Evolutionary conservation across 2,797 vertebrate genomes (phyloP).

Genomic region (Falco columbarius): DNA sequence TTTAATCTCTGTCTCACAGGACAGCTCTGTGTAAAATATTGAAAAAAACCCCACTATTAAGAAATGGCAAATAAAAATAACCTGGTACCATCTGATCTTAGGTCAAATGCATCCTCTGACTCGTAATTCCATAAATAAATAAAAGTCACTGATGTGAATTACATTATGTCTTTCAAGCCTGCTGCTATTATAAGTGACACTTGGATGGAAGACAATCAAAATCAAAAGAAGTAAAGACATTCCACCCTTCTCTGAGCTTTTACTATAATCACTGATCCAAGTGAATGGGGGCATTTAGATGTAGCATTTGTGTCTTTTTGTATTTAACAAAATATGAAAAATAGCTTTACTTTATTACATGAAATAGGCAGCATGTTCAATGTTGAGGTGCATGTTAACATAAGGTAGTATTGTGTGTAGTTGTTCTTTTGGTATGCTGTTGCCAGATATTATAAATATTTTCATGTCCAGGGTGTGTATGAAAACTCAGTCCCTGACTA

Average conservation of each 20-base stretch:
- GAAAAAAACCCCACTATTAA: neutral
- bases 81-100: neutral
- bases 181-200: neutral
- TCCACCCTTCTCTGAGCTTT: constrained; percentile 9
- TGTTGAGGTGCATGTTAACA: neutral
- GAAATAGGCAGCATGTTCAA: neutral
- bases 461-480: neutral
- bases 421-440: neutral
- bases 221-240: neutral
- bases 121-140: neutral
- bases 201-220: neutral
- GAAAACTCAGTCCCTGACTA: neutral
- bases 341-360: neutral
- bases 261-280: neutral
- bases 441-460: constrained; percentile 7
- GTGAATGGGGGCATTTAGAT: neutral
- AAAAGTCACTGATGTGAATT: neutral
- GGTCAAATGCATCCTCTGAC: neutral
- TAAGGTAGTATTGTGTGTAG: neutral
- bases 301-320: neutral
- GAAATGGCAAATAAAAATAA: neutral
- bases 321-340: neutral
- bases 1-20: neutral
- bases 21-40: neutral
- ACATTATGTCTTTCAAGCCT: neutral